Conservation (phyloP, 2,797 vertebrate species). For the Oceanodroma leucorhoa region DNA sequence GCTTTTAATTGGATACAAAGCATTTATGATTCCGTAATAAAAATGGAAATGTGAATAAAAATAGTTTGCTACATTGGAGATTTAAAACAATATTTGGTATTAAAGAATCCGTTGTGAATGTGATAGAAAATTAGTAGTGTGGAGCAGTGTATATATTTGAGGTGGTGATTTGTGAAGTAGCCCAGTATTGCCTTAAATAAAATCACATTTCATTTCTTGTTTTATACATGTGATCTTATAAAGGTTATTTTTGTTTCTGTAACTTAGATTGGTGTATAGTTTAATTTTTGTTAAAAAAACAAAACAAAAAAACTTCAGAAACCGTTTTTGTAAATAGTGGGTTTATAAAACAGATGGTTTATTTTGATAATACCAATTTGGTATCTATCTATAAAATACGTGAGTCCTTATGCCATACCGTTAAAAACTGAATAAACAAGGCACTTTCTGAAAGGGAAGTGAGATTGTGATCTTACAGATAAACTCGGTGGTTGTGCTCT, state of each 20-base stretch:
- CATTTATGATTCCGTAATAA: slow-evolving; percentile 74
- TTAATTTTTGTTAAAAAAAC: slow-evolving; percentile 77
- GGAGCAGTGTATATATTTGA: slow-evolving; percentile 84
- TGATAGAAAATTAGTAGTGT: slow-evolving; percentile 82
- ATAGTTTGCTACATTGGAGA: slow-evolving; percentile 79
- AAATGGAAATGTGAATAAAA: slow-evolving; percentile 79
- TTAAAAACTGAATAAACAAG: slow-evolving; percentile 74
- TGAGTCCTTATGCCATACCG: slow-evolving; percentile 67
- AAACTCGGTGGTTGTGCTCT: background rate
- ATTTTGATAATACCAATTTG: slow-evolving; percentile 78
- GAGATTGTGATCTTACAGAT: slow-evolving; percentile 70
- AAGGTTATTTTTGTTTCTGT: slow-evolving; percentile 74
- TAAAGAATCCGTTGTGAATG: slow-evolving; percentile 78
- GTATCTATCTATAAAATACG: slow-evolving; percentile 77
- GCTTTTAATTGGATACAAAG: slow-evolving; percentile 75
- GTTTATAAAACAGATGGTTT: slow-evolving; percentile 74
- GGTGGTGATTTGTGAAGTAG: slow-evolving; percentile 87
- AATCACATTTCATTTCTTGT: slow-evolving; percentile 84
- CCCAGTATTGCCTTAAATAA: slow-evolving; percentile 88
- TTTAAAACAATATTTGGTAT: slow-evolving; percentile 79
- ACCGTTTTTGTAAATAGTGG: slow-evolving; percentile 70
- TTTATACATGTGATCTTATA: slow-evolving; percentile 83
- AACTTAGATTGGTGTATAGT: slow-evolving; percentile 80
- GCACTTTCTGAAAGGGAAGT: slow-evolving; percentile 77
- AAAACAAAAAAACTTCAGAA: slow-evolving; percentile 55